phyloP scores from a whole-genome alignment of 2,113 vertebrate genomes.

The Gallinago media region DNA sequence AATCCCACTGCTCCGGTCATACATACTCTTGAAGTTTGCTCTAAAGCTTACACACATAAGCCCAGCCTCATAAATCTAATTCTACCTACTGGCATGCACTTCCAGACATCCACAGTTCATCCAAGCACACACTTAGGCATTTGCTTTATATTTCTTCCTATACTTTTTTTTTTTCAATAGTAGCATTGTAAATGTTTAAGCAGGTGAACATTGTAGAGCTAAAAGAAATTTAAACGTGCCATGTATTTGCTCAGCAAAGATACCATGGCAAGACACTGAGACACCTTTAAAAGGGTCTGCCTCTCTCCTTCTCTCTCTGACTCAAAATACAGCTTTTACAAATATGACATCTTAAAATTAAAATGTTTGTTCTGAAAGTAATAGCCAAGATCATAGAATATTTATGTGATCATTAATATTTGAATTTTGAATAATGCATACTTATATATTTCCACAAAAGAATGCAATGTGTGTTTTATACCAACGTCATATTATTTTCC shows the following conservation, averaged over 20 bases:
- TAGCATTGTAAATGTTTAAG: slow-evolving; percentile 34
- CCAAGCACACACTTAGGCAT: neutral
- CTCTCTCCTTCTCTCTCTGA: neutral
- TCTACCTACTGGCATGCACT: neutral
- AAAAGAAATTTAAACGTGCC: neutral
- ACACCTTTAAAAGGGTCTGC: slow-evolving; percentile 11
- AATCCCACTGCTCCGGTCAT: neutral
- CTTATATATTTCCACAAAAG: slow-evolving; percentile 5
- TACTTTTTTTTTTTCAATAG: neutral
- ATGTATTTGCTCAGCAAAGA: slow-evolving; percentile 11
- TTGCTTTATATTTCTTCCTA: slow-evolving; percentile 34
- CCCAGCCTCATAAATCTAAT: slow-evolving; percentile 3
- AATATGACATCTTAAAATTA: slow-evolving; percentile 64
- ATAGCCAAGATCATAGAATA: slow-evolving; percentile 32
- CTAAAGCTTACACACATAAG: neutral
- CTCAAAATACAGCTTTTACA: slow-evolving; percentile 51
- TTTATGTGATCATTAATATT: slow-evolving; percentile 53
- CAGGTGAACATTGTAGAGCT: neutral
- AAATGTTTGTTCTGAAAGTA: slow-evolving; percentile 63
- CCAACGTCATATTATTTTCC: neutral
- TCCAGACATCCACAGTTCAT: slow-evolving; percentile 12
- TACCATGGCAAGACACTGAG: slow-evolving; percentile 10
- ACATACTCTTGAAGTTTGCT: neutral
- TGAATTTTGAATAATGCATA: slow-evolving; percentile 50
- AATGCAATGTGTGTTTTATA: neutral